These are phyloP conservation scores for Drosophila yakuba DNA, from an alignment of 1,140 invertebrate species.

Conservation along the genomic window DNA sequence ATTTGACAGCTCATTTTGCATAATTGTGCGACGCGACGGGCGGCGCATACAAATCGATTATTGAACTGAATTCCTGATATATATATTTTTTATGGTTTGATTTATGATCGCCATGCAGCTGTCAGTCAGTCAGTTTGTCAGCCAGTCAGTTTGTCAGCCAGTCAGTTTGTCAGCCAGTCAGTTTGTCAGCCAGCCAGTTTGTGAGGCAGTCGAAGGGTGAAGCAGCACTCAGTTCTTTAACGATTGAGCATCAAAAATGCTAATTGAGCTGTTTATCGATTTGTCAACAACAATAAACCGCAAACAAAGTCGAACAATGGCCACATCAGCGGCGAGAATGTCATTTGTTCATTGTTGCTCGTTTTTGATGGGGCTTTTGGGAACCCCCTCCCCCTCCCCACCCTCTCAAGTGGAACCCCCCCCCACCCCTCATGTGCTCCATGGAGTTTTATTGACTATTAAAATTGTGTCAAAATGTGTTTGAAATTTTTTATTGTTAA, in stretches of 20 bases:
- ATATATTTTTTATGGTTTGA: constrained; percentile 72
- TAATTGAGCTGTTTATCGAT: constrained; percentile 83
- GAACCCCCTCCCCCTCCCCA: background rate
- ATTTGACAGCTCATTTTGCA: constrained; percentile 78
- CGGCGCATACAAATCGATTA: constrained; percentile 77
- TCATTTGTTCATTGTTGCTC: constrained; percentile 31
- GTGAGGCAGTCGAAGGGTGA: background rate
- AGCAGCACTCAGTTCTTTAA: constrained; percentile 11
- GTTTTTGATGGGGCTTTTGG: constrained; percentile 20
- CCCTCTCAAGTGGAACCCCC: background rate
- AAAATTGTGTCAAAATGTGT: constrained; percentile 83
- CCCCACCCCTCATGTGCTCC: constrained; percentile 8
- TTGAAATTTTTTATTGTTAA: constrained; percentile 80
- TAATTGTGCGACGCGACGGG: constrained; percentile 68
- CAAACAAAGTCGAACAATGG: constrained; percentile 37
- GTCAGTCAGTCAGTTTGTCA: constrained; percentile 8
- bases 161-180: background rate
- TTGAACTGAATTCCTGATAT: constrained; percentile 60
- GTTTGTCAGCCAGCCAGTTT: constrained; percentile 4
- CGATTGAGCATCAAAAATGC: constrained; percentile 70
- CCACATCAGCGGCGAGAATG: constrained; percentile 55
- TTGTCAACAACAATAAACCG: constrained; percentile 72
- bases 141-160: constrained; percentile 7
- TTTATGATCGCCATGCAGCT: constrained; percentile 67
- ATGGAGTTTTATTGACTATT: constrained; percentile 73